Percentiles rank a stretch among this genome's conserved stretches.
Conservation (phyloP, 2,113 vertebrate species). For the Neopipo cinnamomea region DNA sequence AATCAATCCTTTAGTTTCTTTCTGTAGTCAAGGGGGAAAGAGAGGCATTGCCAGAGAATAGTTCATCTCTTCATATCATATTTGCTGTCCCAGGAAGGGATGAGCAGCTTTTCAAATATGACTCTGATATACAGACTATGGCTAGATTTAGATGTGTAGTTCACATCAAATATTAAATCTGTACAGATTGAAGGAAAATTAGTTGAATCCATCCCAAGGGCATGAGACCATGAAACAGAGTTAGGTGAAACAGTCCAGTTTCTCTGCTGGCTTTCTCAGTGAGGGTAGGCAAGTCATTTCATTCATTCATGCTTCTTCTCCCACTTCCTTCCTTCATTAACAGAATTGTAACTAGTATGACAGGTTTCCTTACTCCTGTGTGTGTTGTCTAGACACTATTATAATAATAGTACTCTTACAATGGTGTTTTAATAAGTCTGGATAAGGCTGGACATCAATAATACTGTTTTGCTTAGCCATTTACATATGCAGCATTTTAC, state of each 20-base stretch:
- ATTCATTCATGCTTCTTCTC: background rate
- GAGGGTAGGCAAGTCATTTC: background rate
- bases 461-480: background rate
- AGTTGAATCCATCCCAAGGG: background rate
- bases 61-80: rapidly evolving
- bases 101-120: background rate
- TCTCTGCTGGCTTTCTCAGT: background rate
- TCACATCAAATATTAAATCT: background rate
- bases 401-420: background rate
- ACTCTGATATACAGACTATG: background rate
- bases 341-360: background rate
- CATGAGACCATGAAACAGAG: background rate
- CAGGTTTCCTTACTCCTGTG: background rate
- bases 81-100: background rate
- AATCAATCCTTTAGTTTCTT: background rate
- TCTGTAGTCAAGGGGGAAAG: background rate
- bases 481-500: background rate
- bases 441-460: background rate
- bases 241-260: background rate
- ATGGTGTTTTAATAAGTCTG: background rate
- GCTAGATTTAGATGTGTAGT: background rate
- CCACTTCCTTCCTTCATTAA: background rate
- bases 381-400: background rate
- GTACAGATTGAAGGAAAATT: background rate
- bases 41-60: background rate